Conservation (phyloP, 2,113 vertebrate species). For the Macquaria australasica region DNA sequence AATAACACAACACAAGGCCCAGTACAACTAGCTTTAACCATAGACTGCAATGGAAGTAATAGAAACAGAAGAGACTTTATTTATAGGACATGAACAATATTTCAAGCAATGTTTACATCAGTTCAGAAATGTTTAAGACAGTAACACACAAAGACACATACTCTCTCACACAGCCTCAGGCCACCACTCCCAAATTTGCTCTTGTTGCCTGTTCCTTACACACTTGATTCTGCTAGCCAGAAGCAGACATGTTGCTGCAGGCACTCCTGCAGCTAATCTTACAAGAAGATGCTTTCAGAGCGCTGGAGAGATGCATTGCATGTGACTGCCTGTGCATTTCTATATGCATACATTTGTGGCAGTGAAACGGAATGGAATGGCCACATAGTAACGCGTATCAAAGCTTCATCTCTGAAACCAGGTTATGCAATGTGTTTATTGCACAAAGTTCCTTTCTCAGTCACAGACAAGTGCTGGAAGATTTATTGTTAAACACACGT, state of each 20-base stretch:
- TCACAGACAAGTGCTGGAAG: background rate
- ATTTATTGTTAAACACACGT: conserved; percentile 10
- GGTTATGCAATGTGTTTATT: conserved; percentile 55
- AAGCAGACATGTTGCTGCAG: conserved; percentile 75
- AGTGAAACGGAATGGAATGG: conserved; percentile 2
- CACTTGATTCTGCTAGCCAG: conserved; percentile 28
- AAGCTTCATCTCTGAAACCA: conserved; percentile 39
- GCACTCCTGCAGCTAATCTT: conserved; percentile 30
- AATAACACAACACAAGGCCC: background rate
- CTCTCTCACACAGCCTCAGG: conserved; percentile 59
- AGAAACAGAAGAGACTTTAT: background rate
- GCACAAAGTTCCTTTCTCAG: conserved; percentile 37
- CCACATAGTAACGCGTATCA: conserved; percentile 36
- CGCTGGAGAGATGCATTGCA: background rate
- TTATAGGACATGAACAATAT: background rate
- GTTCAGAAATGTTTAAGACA: conserved; percentile 17
- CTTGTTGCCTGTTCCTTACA: conserved; percentile 45
- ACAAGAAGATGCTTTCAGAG: conserved; percentile 26
- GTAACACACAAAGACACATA: conserved; percentile 32
- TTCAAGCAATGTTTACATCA: conserved; percentile 24
- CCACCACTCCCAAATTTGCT: conserved; percentile 75
- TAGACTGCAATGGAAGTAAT: background rate
- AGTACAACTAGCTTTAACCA: background rate
- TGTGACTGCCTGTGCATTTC: conserved; percentile 20
- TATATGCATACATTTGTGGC: background rate